These are phyloP conservation scores for Megathymus violae DNA, from an alignment of 1,140 invertebrate species.

Conservation along the genomic window DNA sequence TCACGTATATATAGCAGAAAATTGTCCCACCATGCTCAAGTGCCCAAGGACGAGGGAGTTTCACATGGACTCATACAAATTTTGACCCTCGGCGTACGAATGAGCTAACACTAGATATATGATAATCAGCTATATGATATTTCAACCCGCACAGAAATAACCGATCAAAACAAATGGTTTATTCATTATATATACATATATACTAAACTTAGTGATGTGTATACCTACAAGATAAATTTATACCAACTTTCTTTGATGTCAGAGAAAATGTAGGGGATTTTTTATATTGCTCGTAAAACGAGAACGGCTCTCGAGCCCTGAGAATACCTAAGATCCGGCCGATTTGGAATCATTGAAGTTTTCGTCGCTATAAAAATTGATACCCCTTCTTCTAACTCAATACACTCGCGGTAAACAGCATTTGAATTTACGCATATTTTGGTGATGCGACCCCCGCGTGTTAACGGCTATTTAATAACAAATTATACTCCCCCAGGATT, in stretches of 20 bases:
- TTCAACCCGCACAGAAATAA: not conserved
- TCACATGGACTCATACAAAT: too few species aligned
- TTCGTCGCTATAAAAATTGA: slow-evolving; percentile 27
- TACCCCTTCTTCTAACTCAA: slow-evolving; percentile 24
- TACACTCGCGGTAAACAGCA: slow-evolving; percentile 2
- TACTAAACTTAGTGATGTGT: not conserved
- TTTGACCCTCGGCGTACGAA: too few species aligned
- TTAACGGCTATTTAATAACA: too few species aligned
- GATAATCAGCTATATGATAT: not conserved
- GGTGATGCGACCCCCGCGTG: too few species aligned
- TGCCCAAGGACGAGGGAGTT: too few species aligned
- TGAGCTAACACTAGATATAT: too few species aligned
- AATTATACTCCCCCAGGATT: too few species aligned
- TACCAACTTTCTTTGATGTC: slow-evolving; percentile 21
- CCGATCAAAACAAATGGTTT: not conserved
- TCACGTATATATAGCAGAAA: too few species aligned
- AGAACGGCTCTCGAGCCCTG: not conserved
- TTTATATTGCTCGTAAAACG: slow-evolving; percentile 26
- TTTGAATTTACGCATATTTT: slow-evolving; percentile 16
- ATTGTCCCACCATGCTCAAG: too few species aligned
- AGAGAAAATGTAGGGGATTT: slow-evolving; percentile 21
- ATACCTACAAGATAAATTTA: slow-evolving; percentile 12
- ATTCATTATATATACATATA: not conserved
- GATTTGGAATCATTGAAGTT: slow-evolving; percentile 27
- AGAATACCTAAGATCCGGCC: slow-evolving; percentile 7